Evolutionary conservation across 2,888 invertebrate species (phyloP).

Genomic region (Alloplasta piceator): DNA sequence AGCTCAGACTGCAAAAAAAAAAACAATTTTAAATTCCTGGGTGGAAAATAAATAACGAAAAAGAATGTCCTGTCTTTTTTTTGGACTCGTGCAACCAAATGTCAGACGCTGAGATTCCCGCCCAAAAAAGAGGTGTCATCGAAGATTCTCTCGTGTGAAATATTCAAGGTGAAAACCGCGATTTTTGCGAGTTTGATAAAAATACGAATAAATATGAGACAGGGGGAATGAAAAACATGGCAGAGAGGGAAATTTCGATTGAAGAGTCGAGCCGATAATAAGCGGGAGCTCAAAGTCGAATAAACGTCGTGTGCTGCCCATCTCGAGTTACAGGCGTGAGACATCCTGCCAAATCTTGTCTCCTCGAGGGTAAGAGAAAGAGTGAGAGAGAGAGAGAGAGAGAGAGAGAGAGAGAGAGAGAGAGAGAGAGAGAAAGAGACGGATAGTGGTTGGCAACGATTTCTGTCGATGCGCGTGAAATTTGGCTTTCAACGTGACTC

Average conservation of each 20-base stretch:
- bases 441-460: conserved; percentile 80
- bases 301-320: conserved; percentile 71
- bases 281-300: conserved; percentile 30
- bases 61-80: too few species aligned
- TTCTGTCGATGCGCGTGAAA: conserved; percentile 81
- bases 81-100: too few species aligned
- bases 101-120: too few species aligned
- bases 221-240: background rate
- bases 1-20: too few species aligned
- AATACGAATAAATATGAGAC: background rate
- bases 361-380: conserved; percentile 33
- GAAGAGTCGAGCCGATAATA: background rate
- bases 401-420: conserved; percentile 66
- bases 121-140: too few species aligned
- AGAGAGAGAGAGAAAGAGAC: conserved; percentile 65
- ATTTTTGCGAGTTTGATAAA: too few species aligned
- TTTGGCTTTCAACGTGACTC: conserved; percentile 75
- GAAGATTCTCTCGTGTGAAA: too few species aligned
- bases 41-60: too few species aligned
- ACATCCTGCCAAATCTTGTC: conserved; percentile 61
- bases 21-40: too few species aligned
- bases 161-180: too few species aligned
- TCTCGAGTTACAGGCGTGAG: conserved; percentile 66
- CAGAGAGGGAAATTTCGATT: background rate
- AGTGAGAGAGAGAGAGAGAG: conserved; percentile 56